Base-by-base conservation (phyloP, 2,113 vertebrate genomes). In the Syrmaticus mikado region DNA sequence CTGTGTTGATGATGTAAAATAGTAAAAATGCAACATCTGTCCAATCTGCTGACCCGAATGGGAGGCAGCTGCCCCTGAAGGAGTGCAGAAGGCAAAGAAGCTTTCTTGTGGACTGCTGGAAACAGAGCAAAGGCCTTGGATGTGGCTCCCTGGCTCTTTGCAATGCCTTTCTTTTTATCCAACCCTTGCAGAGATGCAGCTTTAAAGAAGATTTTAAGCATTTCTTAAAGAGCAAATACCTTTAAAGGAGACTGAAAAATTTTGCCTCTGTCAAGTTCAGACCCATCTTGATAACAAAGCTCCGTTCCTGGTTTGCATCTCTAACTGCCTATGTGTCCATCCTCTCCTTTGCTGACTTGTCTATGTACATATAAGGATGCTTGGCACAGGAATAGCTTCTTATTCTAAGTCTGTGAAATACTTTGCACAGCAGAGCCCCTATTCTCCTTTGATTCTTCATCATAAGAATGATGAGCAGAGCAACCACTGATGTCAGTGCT, bases 181-280 rank as follows among this genome's bases (percentile, higher is more conserved):
- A 4, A 36, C 8, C 30, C 64, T 93, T 45, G 14, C 3, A 2
- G 64, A 85, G 25, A 36, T 17, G 41, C 67, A 70, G n/a, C 60
- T 85, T 64, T 71, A 13, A 32, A 41, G 68, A 87, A 82, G 82
- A 83, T 71, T 85, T 91, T 96, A 90, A 96, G 72, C 65, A 18
- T 25, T 81, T 15, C 21, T 41, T 71, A n/a, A 80, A 87, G 30
- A 83, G 3, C 41, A 73, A 85, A 43, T 70, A n/a, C 82, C 85
- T 64, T 92, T 85, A 92, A 96, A 96, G 82, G 90, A 82, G 82
- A 85, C 72, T 41, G 92, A 43, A 67, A 78, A 71, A 70, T 45
- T 24, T 64, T 76, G 66, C 13, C 32, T 87, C 84, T 76, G 22
- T 70, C 30, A 46, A 48, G 52, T 82, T 91, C 67, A 89, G 79